Evolutionary conservation across 2,113 vertebrate species (phyloP), one percentile per base, ranked within the genome.

Genomic region (Pipa parva): DNA sequence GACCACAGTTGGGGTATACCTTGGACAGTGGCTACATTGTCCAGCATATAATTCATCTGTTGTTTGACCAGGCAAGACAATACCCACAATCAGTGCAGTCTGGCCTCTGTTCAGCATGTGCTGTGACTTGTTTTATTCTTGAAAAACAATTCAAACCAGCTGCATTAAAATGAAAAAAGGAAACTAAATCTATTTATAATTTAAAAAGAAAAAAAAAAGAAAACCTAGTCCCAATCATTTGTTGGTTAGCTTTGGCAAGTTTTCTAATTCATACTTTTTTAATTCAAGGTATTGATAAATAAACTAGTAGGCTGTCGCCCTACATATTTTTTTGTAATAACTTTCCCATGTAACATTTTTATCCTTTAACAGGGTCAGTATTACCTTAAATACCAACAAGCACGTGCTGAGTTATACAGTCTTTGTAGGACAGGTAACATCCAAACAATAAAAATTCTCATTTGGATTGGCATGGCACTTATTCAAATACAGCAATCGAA

Each of bases 21-120:
- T 69, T 22, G 25, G 21, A 61, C 49, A 61, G 57, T 61, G 66
- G 31, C 45, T 37, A 26, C 46, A 68, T 70, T 70, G 37, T 61
- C 28, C 18, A n/a, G 46, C 28, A 24, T 45, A 61, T 18, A 70
- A 70, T 70, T 18, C n/a, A 21, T 33, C 33, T 59, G 21, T 50
- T 67, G 63, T 59, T n/a, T 24, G 11, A 26, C 2, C 2, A 24
- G 27, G 20, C 56, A 46, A 50, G 45, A 67, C 64, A 70, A 59
- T 70, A 37, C 33, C 58, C 57, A 54, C 57, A 50, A 61, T 70
- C 33, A 61, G 45, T 59, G 49, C 51, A 61, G 60, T 24, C 33
- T 61, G 58, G 49, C 57, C 56, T 54, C 36, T 54, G 29, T 61
- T 70, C 58, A 42, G 27, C 25, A 49, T 46, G 61, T 70, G 56